Conservation (phyloP, 1,140 invertebrate species). For the Hyphantria cunea region DNA sequence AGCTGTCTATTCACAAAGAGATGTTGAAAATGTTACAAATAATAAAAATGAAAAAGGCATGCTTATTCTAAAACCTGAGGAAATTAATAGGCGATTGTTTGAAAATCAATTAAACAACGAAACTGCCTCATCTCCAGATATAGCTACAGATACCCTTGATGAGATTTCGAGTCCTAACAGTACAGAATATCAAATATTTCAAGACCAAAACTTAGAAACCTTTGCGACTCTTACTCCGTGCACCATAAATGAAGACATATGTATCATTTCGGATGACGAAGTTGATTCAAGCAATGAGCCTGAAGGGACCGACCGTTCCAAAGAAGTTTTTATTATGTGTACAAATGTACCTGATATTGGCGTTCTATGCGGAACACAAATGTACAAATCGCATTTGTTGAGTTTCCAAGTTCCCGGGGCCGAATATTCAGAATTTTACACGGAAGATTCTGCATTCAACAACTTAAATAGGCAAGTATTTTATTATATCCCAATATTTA, state of each 20-base stretch:
- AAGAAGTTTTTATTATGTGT: slow-evolving; percentile 43
- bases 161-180: not conserved
- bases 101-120: not conserved
- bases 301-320: slow-evolving; percentile 13
- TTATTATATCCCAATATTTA: no score
- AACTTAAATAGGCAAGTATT: slow-evolving; percentile 70
- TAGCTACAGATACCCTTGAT: not conserved
- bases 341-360: slow-evolving; percentile 8
- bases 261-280: slow-evolving; percentile 66
- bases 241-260: slow-evolving; percentile 34
- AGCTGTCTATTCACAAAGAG: slow-evolving; percentile 31
- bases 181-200: not conserved
- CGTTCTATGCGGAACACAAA: not conserved
- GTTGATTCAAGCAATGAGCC: slow-evolving; percentile 20
- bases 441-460: slow-evolving; percentile 51
- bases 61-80: slow-evolving; percentile 72
- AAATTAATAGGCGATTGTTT: slow-evolving; percentile 66
- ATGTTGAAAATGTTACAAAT: not conserved
- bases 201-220: not conserved
- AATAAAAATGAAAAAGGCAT: slow-evolving; percentile 42
- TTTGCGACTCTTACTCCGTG: not conserved
- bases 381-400: slow-evolving; percentile 29
- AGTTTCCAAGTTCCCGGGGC: slow-evolving; percentile 72
- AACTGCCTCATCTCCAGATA: not conserved
- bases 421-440: slow-evolving; percentile 57